phyloP scores from a whole-genome alignment of 1,140 invertebrate genomes.

The Brachionus manjavacas region DNA sequence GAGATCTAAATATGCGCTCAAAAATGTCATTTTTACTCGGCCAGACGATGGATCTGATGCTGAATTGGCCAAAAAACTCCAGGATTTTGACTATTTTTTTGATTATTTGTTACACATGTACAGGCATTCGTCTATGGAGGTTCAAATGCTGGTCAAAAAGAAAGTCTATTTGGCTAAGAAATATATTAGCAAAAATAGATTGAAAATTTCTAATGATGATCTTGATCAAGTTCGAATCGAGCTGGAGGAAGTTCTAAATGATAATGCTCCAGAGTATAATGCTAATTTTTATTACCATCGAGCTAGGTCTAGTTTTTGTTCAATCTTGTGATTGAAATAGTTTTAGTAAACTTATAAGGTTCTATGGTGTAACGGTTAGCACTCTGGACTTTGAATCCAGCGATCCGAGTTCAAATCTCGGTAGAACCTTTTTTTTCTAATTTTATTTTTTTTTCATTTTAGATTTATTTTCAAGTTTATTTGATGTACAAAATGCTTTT shows the following conservation, averaged over 20 bases:
- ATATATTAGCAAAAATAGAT: constrained; percentile 13
- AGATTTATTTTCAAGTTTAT: not conserved
- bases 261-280: not conserved
- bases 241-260: not conserved
- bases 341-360: not conserved
- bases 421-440: not conserved
- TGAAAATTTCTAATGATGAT: not conserved
- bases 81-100: constrained; percentile 21
- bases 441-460: not conserved
- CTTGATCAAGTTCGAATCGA: not conserved
- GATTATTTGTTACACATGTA: not conserved
- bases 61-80: not conserved
- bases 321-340: not conserved
- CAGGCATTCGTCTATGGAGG: not conserved
- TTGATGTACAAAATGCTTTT: too few relatives aligned
- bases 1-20: not conserved
- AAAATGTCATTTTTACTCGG: not conserved
- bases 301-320: not conserved
- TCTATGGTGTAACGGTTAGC: not conserved
- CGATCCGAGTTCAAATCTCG: not conserved
- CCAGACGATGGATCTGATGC: not conserved
- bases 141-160: not conserved
- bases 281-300: not conserved
- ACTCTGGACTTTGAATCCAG: not conserved
- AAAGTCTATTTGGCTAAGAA: constrained; percentile 15